Percentiles rank a stretch among this genome's conserved stretches.
Conservation (phyloP, 2,113 vertebrate genomes). For the Trichechus manatus region DNA sequence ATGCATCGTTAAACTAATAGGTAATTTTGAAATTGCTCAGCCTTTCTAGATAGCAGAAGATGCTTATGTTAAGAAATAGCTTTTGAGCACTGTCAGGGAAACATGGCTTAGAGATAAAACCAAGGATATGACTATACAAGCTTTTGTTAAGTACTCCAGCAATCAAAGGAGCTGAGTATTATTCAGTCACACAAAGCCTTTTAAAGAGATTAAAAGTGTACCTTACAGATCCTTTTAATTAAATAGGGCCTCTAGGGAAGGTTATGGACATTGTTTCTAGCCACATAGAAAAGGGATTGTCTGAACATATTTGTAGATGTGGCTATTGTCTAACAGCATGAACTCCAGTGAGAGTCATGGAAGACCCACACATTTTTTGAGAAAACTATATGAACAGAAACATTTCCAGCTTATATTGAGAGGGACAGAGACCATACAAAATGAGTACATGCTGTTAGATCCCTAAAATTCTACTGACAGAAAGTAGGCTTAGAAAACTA, state of each 20-base stretch:
- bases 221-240: background rate
- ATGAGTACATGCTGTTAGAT: background rate
- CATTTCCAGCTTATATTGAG: background rate
- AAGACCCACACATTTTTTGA: background rate
- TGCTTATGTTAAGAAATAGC: background rate
- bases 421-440: background rate
- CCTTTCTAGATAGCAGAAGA: background rate
- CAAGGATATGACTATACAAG: background rate
- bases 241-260: background rate
- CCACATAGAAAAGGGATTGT: background rate
- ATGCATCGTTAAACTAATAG: background rate
- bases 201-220: background rate
- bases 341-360: background rate
- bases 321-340: too few species aligned
- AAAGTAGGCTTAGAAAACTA: background rate
- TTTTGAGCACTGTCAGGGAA: too few species aligned
- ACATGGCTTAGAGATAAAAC: too few species aligned
- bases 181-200: background rate
- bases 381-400: background rate
- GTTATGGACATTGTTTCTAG: background rate
- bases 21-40: background rate
- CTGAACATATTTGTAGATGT: too few species aligned
- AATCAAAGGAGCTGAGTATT: background rate
- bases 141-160: background rate
- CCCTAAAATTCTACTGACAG: background rate